Evolutionary conservation across 2,888 invertebrate species (phyloP), one percentile per base, ranked within the genome.

Genomic region (Protophormia terraenovae): DNA sequence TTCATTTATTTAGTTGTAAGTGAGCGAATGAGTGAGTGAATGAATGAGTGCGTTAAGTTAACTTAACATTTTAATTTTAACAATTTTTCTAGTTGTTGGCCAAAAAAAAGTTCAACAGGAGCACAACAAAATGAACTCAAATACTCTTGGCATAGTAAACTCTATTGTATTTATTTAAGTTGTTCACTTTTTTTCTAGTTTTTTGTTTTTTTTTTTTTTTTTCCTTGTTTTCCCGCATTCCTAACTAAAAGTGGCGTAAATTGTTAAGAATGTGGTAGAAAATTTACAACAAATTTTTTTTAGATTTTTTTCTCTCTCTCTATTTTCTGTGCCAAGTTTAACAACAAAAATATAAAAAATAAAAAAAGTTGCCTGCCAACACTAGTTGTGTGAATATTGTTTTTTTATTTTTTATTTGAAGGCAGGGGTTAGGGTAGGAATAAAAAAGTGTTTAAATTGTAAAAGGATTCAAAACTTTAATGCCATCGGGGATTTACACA

Each of bases 241-340:
- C 16, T 45, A 81, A 84, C 67, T 58, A 58, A 69, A 85, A 78
- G 58, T 71, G 75, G 80, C 69, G 73, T 77, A 62, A 77, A 77
- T 73, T 77, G 80, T 77, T 83, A 80, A 76, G 77, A 83, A 80
- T 77, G 72, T 47, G 77, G 64, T 38, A 22, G n/a, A 60, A 83
- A 53, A 71, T 24, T 71, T 55, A 29, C 22, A 67, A 19, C 32
- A 50, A 62, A 75, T 19, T 69, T 76, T n/a, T n/a, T 71, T 29
- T 27, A 69, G 24, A 45, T 75, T 71, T 82, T 83, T 72, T n/a
- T n/a, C n/a, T n/a, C n/a, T n/a, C n/a, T n/a, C n/a, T n/a, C n/a
- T n/a, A n/a, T n/a, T n/a, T n/a, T 47, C 47, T 67, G 67, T 83
- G 83, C 83, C 83, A 83, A 83, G 73, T 83, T 83, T 79, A 83